Base-by-base conservation (phyloP, 2,888 invertebrate genomes). In the Eupithecia insigniata region DNA sequence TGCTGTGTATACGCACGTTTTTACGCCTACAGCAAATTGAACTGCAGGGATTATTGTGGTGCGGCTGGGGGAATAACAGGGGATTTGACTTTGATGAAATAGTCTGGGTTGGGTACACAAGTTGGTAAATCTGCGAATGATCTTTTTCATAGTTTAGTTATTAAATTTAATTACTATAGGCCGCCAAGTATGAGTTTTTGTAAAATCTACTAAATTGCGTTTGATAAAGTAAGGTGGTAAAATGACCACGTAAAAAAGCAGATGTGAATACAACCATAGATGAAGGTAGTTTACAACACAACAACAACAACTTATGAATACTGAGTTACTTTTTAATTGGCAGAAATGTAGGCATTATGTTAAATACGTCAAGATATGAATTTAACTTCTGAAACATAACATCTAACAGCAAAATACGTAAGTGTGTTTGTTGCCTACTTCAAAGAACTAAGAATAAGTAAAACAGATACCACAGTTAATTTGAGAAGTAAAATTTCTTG, bases 1-100 rank as follows among this genome's bases (percentile, higher is more conserved):
- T 39, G 36, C 64, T 64, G 64, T 39, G 36, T 64, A 64, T 64
- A 64, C 64, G 64, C 64, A 64, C 36, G 65, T 70, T 70, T 70
- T 66, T 70, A 70, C 58, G 65, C 65, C n/a, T 36, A 39, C 64
- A 26, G 36, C 65, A 58, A 65, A 69, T 65, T 69, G 55, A 65
- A 64, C 69, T 64, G 62, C 64, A 28, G 22, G 43, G 68, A 30
- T 43, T 68, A 61, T 43, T 16, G 22, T 60, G 60, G 34, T 26
- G 22, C 12, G 55, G 22, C 51, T 22, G 22, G 12, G 12, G 55
- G 55, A 14, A 55, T 14, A 46, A 10, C 46, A n/a, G 46, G 12
- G 32, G 66, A 22, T 55, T 55, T 30, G 66, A 66, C 58, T 58
- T 58, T 58, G 58, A 58, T 58, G 28, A 58, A 58, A 28, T 58